These are phyloP conservation scores for Acanthurus lineatus DNA, from an alignment of 2,797 vertebrate species.

Conservation along the genomic window DNA sequence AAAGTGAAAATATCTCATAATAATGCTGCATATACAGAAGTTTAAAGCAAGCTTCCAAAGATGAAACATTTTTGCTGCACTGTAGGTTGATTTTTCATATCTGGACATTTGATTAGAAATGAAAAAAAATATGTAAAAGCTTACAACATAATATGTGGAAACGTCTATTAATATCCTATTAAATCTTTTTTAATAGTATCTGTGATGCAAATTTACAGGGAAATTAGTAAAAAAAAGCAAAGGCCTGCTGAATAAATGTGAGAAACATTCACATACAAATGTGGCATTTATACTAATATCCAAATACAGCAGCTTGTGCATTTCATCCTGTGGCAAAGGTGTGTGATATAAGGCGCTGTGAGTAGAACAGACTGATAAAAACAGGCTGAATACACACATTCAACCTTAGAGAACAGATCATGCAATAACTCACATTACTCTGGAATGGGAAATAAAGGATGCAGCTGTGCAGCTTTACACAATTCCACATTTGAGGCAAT, in stretches of 20 bases:
- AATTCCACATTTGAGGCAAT: conserved; percentile 96
- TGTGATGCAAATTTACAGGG: not conserved
- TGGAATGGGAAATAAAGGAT: conserved; percentile 89
- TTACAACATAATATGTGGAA: not conserved
- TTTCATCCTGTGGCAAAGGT: conserved; percentile 79
- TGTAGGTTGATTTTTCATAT: conserved; percentile 11
- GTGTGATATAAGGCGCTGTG: conserved; percentile 72
- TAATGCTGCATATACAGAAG: not conserved
- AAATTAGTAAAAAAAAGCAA: conserved; percentile 14
- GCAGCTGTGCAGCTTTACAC: conserved; percentile 93
- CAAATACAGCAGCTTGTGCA: conserved; percentile 68
- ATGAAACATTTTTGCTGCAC: not conserved
- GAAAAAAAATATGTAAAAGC: not conserved
- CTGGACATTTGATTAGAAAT: not conserved
- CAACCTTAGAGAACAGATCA: conserved; percentile 90
- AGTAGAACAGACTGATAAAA: conserved; percentile 87
- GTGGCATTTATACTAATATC: conserved; percentile 54
- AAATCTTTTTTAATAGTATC: not conserved
- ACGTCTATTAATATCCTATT: not conserved
- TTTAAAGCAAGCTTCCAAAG: not conserved
- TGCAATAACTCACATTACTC: conserved; percentile 94
- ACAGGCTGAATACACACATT: conserved; percentile 89
- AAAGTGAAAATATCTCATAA: conserved; percentile 43
- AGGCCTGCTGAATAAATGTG: conserved; percentile 33
- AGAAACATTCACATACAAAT: conserved; percentile 38